These are phyloP conservation scores for Plecturocebus donacophilus DNA, from an alignment of 2,113 vertebrate genomes.

Conservation along the genomic window DNA sequence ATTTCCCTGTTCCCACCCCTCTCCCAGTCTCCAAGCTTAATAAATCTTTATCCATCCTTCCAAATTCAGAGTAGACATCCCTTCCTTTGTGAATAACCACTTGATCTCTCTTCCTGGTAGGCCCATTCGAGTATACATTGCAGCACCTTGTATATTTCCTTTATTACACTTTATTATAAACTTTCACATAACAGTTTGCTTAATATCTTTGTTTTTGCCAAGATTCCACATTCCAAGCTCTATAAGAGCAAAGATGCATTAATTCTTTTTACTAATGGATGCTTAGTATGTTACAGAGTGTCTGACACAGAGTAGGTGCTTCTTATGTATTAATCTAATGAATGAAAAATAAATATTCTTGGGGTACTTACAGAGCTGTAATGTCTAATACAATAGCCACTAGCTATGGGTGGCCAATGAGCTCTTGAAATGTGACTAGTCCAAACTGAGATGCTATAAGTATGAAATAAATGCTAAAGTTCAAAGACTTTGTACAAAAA, in stretches of 20 bases:
- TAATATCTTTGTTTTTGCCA: constrained; percentile 20
- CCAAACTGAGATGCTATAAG: not conserved
- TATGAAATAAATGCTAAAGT: not conserved
- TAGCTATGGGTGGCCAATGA: not conserved
- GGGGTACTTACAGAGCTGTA: not conserved
- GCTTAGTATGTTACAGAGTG: not conserved
- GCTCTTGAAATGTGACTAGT: not conserved
- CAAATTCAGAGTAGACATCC: not conserved
- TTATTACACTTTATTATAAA: not conserved
- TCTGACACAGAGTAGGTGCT: not conserved
- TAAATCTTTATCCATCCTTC: not conserved
- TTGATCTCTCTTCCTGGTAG: not conserved
- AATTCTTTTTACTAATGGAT: not conserved
- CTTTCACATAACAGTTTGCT: not conserved
- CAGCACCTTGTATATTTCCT: not conserved
- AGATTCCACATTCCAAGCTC: not conserved
- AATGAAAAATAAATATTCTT: not conserved
- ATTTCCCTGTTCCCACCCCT: not conserved
- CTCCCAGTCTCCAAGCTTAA: not conserved
- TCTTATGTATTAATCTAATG: not conserved
- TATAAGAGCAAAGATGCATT: not conserved
- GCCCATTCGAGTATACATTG: not conserved
- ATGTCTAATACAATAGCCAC: not conserved
- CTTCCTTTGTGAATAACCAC: not conserved
- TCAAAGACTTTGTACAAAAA: constrained; percentile 34